These are phyloP conservation scores for Akabosia matsudoensis DNA, from an alignment of 1,140 invertebrate genomes.

Conservation along the genomic window DNA sequence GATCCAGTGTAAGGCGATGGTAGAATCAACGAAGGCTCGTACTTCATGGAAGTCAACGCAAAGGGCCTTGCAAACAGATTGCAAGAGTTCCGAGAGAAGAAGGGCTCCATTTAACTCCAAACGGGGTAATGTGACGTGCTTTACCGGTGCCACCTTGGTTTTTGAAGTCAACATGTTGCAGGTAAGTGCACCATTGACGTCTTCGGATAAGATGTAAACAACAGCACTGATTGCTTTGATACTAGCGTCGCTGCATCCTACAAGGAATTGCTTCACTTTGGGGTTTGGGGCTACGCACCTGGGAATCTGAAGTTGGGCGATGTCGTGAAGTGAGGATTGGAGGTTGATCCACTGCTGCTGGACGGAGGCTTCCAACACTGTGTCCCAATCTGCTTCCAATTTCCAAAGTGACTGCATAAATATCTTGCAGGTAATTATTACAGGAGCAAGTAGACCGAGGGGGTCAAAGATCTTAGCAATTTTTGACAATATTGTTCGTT, in stretches of 20 bases:
- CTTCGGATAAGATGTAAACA: not conserved
- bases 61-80: not conserved
- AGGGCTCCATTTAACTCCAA: not conserved
- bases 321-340: no score
- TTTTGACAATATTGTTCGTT: conserved; percentile 48
- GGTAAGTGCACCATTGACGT: not conserved
- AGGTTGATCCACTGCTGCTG: no score
- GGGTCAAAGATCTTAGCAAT: conserved; percentile 53
- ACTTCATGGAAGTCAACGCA: not conserved
- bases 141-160: not conserved
- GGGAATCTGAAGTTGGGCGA: no score
- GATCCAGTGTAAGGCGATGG: not conserved
- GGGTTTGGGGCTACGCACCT: not conserved
- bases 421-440: conserved; percentile 51
- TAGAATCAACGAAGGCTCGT: not conserved
- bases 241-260: not conserved
- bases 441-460: conserved; percentile 51
- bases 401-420: conserved; percentile 53
- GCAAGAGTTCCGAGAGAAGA: not conserved
- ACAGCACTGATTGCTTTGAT: not conserved
- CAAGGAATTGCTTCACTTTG: not conserved
- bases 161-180: not conserved
- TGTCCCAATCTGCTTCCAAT: conserved; percentile 52
- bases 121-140: not conserved
- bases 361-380: no score